Conservation (phyloP, 2,888 invertebrate genomes). For the Malacosoma neustria region DNA sequence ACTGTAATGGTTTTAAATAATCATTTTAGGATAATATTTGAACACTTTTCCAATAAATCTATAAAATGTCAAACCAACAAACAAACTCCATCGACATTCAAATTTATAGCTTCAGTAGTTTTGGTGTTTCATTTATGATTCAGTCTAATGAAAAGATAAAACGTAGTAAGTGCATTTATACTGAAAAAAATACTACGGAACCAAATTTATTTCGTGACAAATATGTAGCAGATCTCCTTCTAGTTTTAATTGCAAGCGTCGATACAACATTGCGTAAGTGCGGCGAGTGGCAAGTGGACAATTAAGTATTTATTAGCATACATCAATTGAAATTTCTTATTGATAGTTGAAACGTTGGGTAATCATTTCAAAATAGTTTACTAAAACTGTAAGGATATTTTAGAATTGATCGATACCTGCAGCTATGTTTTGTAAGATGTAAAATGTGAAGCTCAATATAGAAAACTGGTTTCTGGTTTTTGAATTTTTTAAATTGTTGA, state of each 20-base stretch:
- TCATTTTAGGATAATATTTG: too few species aligned
- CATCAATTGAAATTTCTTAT: constrained; percentile 7
- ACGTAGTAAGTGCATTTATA: too few species aligned
- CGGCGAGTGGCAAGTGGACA: constrained; percentile 11
- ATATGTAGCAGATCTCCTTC: constrained; percentile 3
- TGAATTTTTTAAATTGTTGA: neutral
- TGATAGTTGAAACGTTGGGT: neutral
- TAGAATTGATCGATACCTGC: neutral
- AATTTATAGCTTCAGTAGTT: too few species aligned
- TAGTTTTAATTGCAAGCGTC: constrained; percentile 21
- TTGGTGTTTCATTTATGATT: too few species aligned
- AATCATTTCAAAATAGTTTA: constrained; percentile 1
- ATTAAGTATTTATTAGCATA: constrained; percentile 11
- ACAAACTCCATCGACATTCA: too few species aligned
- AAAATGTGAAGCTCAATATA: neutral
- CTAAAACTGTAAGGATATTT: neutral
- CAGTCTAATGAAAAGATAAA: too few species aligned
- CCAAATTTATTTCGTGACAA: neutral
- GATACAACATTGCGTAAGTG: constrained; percentile 18
- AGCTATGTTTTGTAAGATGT: neutral
- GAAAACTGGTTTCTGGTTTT: neutral
- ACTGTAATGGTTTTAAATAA: too few species aligned
- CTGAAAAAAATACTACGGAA: neutral
- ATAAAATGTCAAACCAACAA: too few species aligned
- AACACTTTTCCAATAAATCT: too few species aligned